Conservation (phyloP, 1,140 invertebrate genomes). For the Drosophila bocqueti region DNA sequence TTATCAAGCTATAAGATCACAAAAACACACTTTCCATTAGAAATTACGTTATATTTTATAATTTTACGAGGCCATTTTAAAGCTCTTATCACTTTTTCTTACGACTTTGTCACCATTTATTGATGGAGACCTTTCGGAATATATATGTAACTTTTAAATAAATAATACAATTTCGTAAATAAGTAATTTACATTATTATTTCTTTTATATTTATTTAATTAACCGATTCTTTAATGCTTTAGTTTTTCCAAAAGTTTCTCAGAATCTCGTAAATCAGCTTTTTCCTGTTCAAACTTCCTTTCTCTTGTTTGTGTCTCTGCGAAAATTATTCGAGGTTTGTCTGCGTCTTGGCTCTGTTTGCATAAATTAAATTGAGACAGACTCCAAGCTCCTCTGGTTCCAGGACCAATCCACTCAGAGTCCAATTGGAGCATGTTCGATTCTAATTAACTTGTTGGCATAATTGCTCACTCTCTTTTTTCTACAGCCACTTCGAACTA, state of each 20-base stretch:
- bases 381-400: not conserved
- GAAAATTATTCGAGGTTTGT: constrained; percentile 38
- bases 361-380: constrained; percentile 70
- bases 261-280: constrained; percentile 1
- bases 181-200: not conserved
- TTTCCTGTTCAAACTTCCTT: constrained; percentile 13
- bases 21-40: not conserved
- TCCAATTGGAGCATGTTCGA: constrained; percentile 44
- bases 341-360: constrained; percentile 34
- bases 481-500: constrained; percentile 26
- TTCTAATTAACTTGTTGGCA: constrained; percentile 70
- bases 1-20: constrained; percentile 13
- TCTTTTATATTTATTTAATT: not conserved
- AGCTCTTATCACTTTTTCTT: not conserved
- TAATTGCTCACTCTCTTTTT: constrained; percentile 61
- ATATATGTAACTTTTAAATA: not conserved
- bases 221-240: too few relatives aligned
- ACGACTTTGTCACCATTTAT: constrained; percentile 4
- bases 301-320: constrained; percentile 26
- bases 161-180: not conserved
- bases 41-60: constrained; percentile 7
- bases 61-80: constrained; percentile 1
- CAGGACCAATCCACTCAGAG: constrained; percentile 25
- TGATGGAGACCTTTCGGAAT: not conserved
- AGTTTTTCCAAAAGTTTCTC: not conserved